Percentiles rank a stretch among this genome's conserved stretches.
phyloP scores from a whole-genome alignment of 2,888 invertebrate genomes.

The Melieria omissa region DNA sequence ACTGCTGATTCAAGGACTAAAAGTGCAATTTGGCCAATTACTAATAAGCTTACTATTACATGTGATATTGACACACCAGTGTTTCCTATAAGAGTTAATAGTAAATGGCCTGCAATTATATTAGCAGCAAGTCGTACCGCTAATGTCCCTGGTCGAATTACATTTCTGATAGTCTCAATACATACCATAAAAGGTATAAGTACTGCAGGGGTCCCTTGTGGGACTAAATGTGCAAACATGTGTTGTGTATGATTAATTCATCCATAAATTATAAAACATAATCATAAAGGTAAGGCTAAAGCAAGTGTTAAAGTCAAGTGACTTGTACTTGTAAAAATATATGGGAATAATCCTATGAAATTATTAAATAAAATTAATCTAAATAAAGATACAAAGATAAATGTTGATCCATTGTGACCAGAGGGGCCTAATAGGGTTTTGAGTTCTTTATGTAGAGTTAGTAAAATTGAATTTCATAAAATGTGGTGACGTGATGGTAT shows the following conservation, averaged over 20 bases:
- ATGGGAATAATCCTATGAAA: constrained; percentile 70
- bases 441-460: constrained; percentile 54
- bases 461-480: constrained; percentile 64
- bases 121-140: constrained; percentile 79
- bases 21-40: constrained; percentile 66
- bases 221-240: constrained; percentile 74
- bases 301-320: constrained; percentile 68
- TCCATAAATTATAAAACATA: constrained; percentile 74
- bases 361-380: constrained; percentile 72
- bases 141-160: constrained; percentile 77
- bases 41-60: constrained; percentile 53
- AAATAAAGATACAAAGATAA: constrained; percentile 38
- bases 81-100: constrained; percentile 72
- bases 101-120: constrained; percentile 79
- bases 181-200: constrained; percentile 79
- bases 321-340: constrained; percentile 67
- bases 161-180: constrained; percentile 80
- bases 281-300: constrained; percentile 73
- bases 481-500: constrained; percentile 69
- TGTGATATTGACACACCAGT: constrained; percentile 57
- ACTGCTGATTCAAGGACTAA: constrained; percentile 70
- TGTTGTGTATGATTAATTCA: constrained; percentile 72
- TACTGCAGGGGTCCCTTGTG: constrained; percentile 73
- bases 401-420: constrained; percentile 31
- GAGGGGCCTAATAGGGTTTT: constrained; percentile 51